These are phyloP conservation scores for Penaeus chinensis DNA, from an alignment of 1,140 invertebrate species.

Conservation along the genomic window DNA sequence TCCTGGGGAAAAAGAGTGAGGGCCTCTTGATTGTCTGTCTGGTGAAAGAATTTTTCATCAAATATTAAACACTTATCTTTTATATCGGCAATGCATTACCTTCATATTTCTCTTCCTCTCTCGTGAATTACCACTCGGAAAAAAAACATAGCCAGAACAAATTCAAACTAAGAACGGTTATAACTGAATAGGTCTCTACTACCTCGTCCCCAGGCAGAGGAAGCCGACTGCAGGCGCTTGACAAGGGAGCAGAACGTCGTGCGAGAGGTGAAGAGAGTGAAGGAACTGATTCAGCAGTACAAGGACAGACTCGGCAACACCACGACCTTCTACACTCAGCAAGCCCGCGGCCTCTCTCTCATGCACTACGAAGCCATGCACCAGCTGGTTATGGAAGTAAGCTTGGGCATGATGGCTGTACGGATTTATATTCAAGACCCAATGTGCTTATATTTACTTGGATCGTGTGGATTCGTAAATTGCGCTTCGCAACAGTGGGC, in stretches of 20 bases:
- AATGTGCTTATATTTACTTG: no score
- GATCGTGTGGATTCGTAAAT: no score
- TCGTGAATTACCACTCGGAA: no score
- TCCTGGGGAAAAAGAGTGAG: no score
- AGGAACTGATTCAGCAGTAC: conserved; percentile 38
- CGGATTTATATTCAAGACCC: background rate
- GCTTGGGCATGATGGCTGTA: background rate
- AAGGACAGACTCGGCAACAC: conserved; percentile 25
- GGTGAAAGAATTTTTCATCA: no score
- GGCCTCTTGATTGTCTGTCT: no score
- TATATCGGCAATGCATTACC: no score
- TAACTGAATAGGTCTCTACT: background rate
- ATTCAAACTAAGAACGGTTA: no score
- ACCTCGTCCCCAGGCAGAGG: conserved; percentile 18
- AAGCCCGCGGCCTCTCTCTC: conserved; percentile 23
- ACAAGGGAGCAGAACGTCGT: background rate
- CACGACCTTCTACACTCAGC: conserved; percentile 16
- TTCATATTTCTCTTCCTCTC: no score
- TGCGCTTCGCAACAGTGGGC: no score
- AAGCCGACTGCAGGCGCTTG: background rate
- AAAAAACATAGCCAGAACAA: no score
- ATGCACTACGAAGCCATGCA: conserved; percentile 49
- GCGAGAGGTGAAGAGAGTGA: conserved; percentile 30
- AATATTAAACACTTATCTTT: no score
- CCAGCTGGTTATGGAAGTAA: conserved; percentile 37